Evolutionary conservation across 30 jellyfish, hydroid and myxozoan genomes (phyloP), one percentile per base, ranked within the genome.

Genomic region (Rhopilema esculentum): DNA sequence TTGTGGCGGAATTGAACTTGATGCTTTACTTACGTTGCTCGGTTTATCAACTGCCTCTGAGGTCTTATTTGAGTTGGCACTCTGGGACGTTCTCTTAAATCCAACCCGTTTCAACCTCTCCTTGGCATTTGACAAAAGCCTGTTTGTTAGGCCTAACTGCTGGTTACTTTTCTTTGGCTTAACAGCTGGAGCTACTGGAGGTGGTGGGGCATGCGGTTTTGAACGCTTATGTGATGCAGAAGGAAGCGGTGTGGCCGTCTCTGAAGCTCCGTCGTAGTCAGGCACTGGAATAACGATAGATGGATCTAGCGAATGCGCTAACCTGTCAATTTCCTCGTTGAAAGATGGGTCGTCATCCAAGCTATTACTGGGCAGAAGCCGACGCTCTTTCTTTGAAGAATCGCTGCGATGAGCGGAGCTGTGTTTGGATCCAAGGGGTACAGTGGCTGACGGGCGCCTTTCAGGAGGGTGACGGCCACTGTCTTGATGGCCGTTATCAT

Each of bases 31-130:
- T 6, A 81, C 63, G 15, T 27, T 63, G 18, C 81, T 84, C 4
- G 40, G 61, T 40, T 64, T 64, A 17, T 53, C 94, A 18, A 23
- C 69, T 8, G 76, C 23, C 24, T 61, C 93, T 21, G 66, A 72
- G 30, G 17, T 80, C 19, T 40, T 30, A 7, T 33, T 73, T 1
- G 23, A 4, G 1, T 27, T 18, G 1, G 88, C 17, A n/a, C 74
- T 64, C 19, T 80, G 90, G n/a, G 86, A 68, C 0, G 82, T 50
- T 51, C 88, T 72, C 75, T 52, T 76, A 31, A 69, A 66, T 4
- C 96, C 90, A 23, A 87, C 96, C 16, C 90, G 49, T 48, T 79
- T 77, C 63, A 87, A 69, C 40, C 71, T 87, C 66, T 53, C 86
- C 50, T 78, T 77, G 32, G 96, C 96, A 53, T 57, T 66, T 49